A percentile compares a stretch with the other conserved stretches of the same genome.
These are phyloP conservation scores for Synanthedon andrenaeformis DNA, from an alignment of 2,888 invertebrate genomes.

Conservation along the genomic window DNA sequence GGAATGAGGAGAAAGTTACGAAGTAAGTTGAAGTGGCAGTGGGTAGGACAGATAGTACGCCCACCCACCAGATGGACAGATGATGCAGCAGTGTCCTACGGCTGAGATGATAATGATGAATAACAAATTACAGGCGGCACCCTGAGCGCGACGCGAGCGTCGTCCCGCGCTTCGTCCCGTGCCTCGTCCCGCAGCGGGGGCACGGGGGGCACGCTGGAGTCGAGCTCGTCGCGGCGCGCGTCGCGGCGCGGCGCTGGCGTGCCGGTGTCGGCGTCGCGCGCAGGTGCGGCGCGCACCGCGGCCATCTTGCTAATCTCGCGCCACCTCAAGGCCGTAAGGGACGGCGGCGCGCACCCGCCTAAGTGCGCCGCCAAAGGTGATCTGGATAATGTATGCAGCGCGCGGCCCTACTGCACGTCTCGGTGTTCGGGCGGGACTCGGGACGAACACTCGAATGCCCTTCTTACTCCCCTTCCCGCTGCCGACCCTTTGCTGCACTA, in stretches of 20 bases:
- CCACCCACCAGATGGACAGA: too few species aligned
- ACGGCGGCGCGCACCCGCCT: constrained; percentile 67
- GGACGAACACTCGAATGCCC: constrained; percentile 19
- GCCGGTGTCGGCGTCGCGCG: constrained; percentile 83
- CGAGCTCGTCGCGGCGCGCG: constrained; percentile 65
- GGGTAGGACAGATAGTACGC: too few species aligned
- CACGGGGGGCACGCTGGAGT: constrained; percentile 60
- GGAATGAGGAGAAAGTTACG: too few species aligned
- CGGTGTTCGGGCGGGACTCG: constrained; percentile 36
- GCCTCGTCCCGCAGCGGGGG: constrained; percentile 65
- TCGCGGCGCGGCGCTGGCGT: constrained; percentile 77
- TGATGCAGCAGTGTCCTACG: too few species aligned
- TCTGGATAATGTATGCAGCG: constrained; percentile 69
- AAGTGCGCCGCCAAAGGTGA: constrained; percentile 72
- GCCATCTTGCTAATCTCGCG: constrained; percentile 96
- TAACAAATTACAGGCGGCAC: constrained; percentile 64
- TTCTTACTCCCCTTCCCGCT: neutral
- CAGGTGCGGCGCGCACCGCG: constrained; percentile 94
- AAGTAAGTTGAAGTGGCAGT: too few species aligned
- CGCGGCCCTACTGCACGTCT: constrained; percentile 59
- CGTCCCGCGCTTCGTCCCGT: constrained; percentile 51
- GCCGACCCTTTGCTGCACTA: too few species aligned
- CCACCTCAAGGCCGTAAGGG: constrained; percentile 77
- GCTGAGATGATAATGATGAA: too few species aligned
- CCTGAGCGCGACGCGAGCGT: constrained; percentile 62